A percentile compares a stretch with the other conserved stretches of the same genome.
Conservation (phyloP, 2,888 invertebrate genomes). For the Thera obeliscata region DNA sequence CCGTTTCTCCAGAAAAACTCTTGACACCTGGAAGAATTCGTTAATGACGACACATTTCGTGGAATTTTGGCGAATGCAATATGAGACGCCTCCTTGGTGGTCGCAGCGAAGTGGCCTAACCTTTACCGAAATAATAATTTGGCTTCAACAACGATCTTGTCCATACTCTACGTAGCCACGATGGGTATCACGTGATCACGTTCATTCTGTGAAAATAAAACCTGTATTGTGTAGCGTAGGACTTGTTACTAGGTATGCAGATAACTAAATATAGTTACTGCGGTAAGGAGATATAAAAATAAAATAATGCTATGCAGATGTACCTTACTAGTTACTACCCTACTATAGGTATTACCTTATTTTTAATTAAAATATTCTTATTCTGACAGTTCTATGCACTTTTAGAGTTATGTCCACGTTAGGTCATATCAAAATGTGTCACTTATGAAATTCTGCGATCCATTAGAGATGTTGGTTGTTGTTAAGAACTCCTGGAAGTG, state of each 20-base stretch:
- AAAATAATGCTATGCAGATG: too few relatives aligned
- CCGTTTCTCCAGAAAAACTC: constrained; percentile 49
- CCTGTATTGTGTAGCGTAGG: constrained; percentile 1
- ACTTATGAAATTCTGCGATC: too few relatives aligned
- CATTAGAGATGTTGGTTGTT: too few relatives aligned
- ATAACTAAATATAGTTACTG: background rate
- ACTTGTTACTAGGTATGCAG: constrained; percentile 10
- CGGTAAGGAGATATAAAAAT: background rate
- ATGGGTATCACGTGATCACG: constrained; percentile 11
- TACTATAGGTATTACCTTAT: too few relatives aligned
- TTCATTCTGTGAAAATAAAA: constrained; percentile 32
- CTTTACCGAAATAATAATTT: constrained; percentile 41
- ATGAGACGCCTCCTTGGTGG: constrained; percentile 72
- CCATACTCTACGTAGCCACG: constrained; percentile 12
- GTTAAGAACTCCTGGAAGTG: background rate
- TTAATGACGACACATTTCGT: constrained; percentile 67
- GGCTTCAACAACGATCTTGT: constrained; percentile 36
- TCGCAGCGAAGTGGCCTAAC: constrained; percentile 55
- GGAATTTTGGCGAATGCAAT: constrained; percentile 67
- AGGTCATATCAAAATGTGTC: too few relatives aligned
- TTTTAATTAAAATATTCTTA: too few relatives aligned
- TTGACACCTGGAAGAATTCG: constrained; percentile 69
- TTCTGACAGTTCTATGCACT: too few relatives aligned
- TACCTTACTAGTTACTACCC: too few relatives aligned
- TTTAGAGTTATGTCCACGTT: too few relatives aligned